Evolutionary conservation across 2,113 vertebrate species (phyloP).

Genomic region (Poeciliopsis turrubarensis): DNA sequence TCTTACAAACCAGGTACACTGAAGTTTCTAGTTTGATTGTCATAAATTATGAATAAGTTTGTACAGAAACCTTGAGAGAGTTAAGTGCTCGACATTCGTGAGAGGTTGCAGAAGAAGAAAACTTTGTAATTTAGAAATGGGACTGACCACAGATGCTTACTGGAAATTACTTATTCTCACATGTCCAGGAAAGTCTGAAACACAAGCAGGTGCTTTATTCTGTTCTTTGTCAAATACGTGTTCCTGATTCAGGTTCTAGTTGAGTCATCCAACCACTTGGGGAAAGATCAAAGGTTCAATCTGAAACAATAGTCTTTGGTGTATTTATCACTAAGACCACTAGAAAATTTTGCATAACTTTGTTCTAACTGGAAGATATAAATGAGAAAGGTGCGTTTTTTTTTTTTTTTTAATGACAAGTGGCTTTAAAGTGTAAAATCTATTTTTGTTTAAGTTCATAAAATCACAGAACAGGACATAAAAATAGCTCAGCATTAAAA

Average conservation of each 20-base stretch:
- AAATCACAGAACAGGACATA: not conserved
- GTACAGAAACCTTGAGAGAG: not conserved
- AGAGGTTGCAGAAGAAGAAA: not conserved
- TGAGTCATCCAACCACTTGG: slow-evolving; percentile 49
- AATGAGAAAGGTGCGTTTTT: slow-evolving; percentile 45
- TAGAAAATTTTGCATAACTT: slow-evolving; percentile 67
- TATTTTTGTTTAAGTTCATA: not conserved
- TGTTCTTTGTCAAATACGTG: slow-evolving; percentile 35
- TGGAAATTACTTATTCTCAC: slow-evolving; percentile 24
- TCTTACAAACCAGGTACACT: no score
- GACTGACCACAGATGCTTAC: not conserved
- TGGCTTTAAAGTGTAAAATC: slow-evolving; percentile 9
- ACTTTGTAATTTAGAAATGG: not conserved
- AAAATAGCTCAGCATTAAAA: not conserved
- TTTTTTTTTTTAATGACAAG: slow-evolving; percentile 31
- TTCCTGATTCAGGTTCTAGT: slow-evolving; percentile 20
- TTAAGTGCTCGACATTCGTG: not conserved
- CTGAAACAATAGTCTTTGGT: slow-evolving; percentile 12
- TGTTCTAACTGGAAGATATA: slow-evolving; percentile 38
- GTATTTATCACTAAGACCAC: slow-evolving; percentile 53
- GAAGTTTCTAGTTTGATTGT: no score
- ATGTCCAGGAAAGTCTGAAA: slow-evolving; percentile 47
- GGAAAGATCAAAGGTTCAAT: slow-evolving; percentile 41
- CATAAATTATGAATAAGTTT: not conserved
- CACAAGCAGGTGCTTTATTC: slow-evolving; percentile 42